These are phyloP conservation scores for Synergus umbraculus DNA, from an alignment of 2,888 invertebrate species.

Conservation along the genomic window DNA sequence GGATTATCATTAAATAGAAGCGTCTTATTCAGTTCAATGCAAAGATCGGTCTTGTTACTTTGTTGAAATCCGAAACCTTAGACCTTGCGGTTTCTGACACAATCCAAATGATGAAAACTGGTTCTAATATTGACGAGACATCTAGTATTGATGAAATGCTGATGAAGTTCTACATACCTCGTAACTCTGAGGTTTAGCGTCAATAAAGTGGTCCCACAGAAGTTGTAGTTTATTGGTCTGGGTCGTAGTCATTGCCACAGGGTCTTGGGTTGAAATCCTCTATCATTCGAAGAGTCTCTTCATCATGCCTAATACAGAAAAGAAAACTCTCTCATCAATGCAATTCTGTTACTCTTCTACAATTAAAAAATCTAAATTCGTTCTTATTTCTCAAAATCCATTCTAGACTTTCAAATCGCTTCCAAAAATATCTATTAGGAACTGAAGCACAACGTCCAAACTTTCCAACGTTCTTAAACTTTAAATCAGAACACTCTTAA, in stretches of 20 bases:
- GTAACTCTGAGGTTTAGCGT: constrained; percentile 81
- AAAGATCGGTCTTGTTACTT: background rate
- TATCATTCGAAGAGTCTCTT: constrained; percentile 25
- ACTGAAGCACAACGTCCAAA: background rate
- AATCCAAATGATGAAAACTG: background rate
- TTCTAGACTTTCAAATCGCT: background rate
- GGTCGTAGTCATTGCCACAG: constrained; percentile 43
- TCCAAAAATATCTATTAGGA: background rate
- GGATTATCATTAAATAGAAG: background rate
- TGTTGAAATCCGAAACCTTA: background rate
- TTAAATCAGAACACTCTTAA: background rate
- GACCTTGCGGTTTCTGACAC: background rate
- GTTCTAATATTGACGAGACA: background rate
- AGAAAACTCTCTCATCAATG: background rate
- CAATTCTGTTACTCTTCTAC: no score
- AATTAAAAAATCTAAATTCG: no score
- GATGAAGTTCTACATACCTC: constrained; percentile 77
- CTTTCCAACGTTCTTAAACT: background rate
- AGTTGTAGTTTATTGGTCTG: constrained; percentile 74
- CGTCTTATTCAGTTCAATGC: background rate
- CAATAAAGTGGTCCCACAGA: constrained; percentile 83
- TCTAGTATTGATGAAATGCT: background rate
- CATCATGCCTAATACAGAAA: constrained; percentile 14
- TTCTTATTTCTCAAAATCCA: background rate
- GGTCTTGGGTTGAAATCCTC: background rate